These are phyloP conservation scores for Gallinago stenura DNA, from an alignment of 2,797 vertebrate species.

Conservation along the genomic window DNA sequence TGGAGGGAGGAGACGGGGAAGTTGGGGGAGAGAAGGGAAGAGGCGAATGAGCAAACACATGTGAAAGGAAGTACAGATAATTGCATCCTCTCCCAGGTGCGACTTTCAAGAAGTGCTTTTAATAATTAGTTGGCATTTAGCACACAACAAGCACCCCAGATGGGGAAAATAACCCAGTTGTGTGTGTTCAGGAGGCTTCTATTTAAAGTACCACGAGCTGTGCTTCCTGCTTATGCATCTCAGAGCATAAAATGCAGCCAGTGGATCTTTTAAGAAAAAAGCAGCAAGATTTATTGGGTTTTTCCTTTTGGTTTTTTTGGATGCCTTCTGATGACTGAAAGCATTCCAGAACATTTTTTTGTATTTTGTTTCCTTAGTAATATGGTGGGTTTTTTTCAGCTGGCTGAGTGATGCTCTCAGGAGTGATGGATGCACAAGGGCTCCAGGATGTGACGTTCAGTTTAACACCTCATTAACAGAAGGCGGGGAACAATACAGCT, in stretches of 20 bases:
- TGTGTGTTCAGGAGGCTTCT: neutral
- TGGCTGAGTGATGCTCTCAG: neutral
- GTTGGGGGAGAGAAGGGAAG: neutral
- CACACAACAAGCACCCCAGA: neutral
- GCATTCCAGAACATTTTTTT: neutral
- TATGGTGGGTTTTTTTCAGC: neutral
- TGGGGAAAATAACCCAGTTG: neutral
- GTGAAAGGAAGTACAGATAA: neutral
- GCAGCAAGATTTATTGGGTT: neutral
- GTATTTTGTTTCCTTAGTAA: neutral
- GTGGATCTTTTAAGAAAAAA: neutral
- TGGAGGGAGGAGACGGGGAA: neutral
- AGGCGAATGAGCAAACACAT: neutral
- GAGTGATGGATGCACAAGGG: neutral
- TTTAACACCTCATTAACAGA: neutral
- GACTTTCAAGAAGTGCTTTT: neutral
- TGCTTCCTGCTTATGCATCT: neutral
- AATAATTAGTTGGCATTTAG: slow-evolving; percentile 7
- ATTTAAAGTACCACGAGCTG: neutral
- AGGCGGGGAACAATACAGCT: neutral
- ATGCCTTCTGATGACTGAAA: neutral
- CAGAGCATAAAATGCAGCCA: neutral
- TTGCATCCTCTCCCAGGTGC: neutral
- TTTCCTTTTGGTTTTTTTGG: neutral
- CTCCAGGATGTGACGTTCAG: neutral